These are phyloP conservation scores for Frankliniella fusca DNA, from an alignment of 2,888 invertebrate species.

Conservation along the genomic window DNA sequence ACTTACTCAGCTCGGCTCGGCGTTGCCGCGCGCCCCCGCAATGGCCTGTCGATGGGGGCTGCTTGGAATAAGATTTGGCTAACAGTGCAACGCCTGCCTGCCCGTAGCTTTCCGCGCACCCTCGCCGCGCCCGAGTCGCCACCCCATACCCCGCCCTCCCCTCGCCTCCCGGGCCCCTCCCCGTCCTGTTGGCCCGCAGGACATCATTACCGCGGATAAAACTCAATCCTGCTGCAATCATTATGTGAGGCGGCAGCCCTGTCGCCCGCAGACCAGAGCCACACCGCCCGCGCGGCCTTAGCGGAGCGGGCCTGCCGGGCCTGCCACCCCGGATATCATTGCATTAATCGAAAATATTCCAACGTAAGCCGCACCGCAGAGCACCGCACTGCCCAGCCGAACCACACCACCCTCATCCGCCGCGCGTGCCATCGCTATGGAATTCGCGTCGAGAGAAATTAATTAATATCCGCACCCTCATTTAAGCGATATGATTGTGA, in stretches of 20 bases:
- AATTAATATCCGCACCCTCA: no score
- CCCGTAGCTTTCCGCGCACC: background rate
- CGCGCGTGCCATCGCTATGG: no score
- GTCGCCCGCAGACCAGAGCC: background rate
- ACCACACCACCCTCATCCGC: no score
- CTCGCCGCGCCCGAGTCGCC: background rate
- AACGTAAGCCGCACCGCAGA: no score
- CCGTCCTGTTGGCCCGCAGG: background rate
- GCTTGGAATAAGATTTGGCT: background rate
- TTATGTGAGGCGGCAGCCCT: background rate
- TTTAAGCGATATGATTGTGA: no score
- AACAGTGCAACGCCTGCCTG: background rate
- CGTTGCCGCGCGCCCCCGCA: background rate
- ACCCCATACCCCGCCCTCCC: background rate
- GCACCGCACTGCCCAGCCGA: no score
- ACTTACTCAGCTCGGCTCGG: background rate
- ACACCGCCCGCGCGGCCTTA: background rate
- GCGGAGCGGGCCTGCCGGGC: no score
- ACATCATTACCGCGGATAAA: conserved; percentile 6
- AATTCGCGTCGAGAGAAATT: no score
- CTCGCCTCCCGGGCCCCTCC: background rate
- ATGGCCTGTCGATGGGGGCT: background rate
- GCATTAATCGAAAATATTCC: no score
- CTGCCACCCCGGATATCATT: no score
- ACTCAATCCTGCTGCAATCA: conserved; percentile 7